Conservation (phyloP, 1,140 invertebrate species). For the Octopus bimaculoides region DNA sequence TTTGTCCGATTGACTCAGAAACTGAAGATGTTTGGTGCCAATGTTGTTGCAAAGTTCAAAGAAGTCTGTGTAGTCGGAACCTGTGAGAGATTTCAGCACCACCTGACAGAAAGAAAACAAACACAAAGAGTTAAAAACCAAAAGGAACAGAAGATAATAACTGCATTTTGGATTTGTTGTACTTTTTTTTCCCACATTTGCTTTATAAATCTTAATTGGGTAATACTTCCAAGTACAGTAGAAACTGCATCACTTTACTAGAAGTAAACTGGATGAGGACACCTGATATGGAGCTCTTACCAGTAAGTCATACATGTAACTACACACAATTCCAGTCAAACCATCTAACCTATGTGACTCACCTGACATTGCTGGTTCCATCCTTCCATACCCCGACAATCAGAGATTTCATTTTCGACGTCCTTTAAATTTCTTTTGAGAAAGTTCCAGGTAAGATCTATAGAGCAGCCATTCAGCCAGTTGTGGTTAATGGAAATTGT, state of each 20-base stretch:
- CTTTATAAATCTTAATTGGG: no score
- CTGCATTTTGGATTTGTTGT: no score
- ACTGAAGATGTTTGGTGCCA: constrained; percentile 33
- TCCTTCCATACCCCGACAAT: constrained; percentile 47
- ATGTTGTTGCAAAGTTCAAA: constrained; percentile 69
- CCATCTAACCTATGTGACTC: background rate
- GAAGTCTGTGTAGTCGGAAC: constrained; percentile 77
- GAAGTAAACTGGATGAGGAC: no score
- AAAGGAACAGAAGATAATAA: no score
- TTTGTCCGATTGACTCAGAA: no score
- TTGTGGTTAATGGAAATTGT: constrained; percentile 98
- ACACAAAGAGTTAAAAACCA: no score
- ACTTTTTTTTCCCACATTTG: no score
- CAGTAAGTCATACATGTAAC: no score
- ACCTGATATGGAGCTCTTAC: no score
- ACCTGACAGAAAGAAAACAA: constrained; percentile 35
- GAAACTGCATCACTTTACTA: no score
- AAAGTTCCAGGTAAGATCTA: constrained; percentile 71
- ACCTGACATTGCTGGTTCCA: constrained; percentile 55
- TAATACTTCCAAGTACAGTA: no score
- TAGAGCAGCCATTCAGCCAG: constrained; percentile 91
- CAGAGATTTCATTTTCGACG: constrained; percentile 75
- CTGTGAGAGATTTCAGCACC: constrained; percentile 76
- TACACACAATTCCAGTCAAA: no score
- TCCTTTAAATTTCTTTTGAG: constrained; percentile 66